Percentiles rank a stretch among this genome's conserved stretches.
These are phyloP conservation scores for Cataglyphis rosenhaueri DNA, from an alignment of 2,888 invertebrate species.

Conservation along the genomic window DNA sequence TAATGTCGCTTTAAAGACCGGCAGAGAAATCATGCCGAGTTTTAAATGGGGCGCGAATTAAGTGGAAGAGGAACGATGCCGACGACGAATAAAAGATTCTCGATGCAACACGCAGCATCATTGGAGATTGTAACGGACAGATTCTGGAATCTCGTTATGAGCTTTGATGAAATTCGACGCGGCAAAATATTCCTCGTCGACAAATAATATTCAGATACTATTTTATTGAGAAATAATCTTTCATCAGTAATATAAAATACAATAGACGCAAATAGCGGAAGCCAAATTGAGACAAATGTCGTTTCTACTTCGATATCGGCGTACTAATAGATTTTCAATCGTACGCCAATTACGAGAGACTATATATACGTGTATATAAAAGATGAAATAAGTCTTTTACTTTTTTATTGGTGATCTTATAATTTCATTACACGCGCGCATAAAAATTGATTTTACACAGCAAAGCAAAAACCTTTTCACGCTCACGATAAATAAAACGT, in stretches of 20 bases:
- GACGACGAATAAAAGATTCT: slow-evolving; percentile 36
- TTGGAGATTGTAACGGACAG: not conserved
- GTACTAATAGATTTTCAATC: not conserved
- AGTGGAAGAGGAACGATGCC: slow-evolving; percentile 31
- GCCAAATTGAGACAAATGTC: not conserved
- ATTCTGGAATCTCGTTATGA: slow-evolving; percentile 2
- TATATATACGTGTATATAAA: not conserved
- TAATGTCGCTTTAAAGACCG: slow-evolving; percentile 71
- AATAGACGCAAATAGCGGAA: not conserved
- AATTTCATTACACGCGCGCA: slow-evolving; percentile 9
- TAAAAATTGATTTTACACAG: slow-evolving; percentile 19
- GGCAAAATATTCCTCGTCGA: not conserved
- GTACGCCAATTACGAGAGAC: not conserved
- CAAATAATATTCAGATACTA: not conserved
- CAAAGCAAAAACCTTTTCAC: not conserved
- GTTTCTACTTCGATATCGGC: not conserved
- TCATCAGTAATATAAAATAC: not conserved
- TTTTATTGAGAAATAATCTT: slow-evolving; percentile 7
- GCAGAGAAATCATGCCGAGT: slow-evolving; percentile 54
- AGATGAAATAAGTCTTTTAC: not conserved
- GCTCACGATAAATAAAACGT: slow-evolving; percentile 17
- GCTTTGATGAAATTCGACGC: slow-evolving; percentile 5
- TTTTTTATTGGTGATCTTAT: not conserved
- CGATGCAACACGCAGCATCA: not conserved
- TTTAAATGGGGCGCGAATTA: slow-evolving; percentile 49